Evolutionary conservation across 2,113 vertebrate genomes (phyloP).

Genomic region (Opisthocomus hoazin): DNA sequence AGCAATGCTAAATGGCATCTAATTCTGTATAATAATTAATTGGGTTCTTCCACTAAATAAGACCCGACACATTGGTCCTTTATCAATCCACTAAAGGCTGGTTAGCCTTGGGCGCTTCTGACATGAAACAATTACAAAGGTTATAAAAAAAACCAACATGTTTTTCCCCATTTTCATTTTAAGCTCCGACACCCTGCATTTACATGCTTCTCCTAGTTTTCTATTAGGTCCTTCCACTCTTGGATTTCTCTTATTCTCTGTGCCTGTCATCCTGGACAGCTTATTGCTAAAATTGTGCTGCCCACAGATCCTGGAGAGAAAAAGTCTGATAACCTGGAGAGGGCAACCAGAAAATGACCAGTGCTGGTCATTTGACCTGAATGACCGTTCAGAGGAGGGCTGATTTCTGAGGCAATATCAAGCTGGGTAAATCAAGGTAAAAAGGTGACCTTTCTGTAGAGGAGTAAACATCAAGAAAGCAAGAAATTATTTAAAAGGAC

Average conservation of each 20-base stretch:
- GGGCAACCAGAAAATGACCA: background rate
- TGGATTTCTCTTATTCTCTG: background rate
- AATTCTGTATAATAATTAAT: constrained; percentile 64
- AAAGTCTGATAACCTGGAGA: too few species aligned
- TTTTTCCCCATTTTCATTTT: constrained; percentile 8
- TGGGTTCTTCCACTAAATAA: constrained; percentile 55
- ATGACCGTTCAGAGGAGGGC: background rate
- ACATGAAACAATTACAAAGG: constrained; percentile 8
- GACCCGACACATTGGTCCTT: constrained; percentile 26
- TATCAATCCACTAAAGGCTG: constrained; percentile 36
- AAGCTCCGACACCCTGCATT: background rate
- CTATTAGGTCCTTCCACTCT: background rate
- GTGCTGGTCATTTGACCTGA: background rate
- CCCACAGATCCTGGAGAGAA: too few species aligned
- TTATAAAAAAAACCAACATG: background rate
- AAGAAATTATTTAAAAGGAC: background rate
- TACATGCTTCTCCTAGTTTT: background rate
- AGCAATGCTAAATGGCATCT: constrained; percentile 62
- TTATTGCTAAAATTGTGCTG: background rate
- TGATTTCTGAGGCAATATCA: background rate
- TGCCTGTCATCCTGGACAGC: background rate
- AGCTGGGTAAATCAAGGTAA: background rate
- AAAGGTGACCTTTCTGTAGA: background rate
- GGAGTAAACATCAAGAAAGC: background rate
- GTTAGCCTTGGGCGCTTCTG: constrained; percentile 22